These are phyloP conservation scores for Vidua chalybeata DNA, from an alignment of 2,113 vertebrate genomes.

Conservation along the genomic window DNA sequence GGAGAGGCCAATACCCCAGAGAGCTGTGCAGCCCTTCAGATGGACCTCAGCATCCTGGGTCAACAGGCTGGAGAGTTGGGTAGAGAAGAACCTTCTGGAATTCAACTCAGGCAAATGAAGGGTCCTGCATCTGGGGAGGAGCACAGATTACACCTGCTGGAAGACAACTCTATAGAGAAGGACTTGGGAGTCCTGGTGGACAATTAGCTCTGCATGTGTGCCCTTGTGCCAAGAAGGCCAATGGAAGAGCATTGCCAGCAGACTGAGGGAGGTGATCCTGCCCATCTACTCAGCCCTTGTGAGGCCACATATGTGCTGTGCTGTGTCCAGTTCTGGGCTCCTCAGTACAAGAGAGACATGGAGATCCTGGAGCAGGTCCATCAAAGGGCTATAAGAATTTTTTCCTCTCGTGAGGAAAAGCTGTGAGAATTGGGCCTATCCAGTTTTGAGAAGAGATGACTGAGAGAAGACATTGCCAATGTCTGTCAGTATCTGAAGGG, in stretches of 20 bases:
- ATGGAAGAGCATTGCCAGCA: background rate
- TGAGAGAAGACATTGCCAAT: background rate
- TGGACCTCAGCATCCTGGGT: rapidly evolving
- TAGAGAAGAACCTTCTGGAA: background rate
- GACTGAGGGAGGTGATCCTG: background rate
- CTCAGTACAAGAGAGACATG: background rate
- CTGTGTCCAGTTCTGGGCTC: background rate
- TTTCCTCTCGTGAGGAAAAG: background rate
- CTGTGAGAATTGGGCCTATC: background rate
- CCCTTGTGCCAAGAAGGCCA: background rate
- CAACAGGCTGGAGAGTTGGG: background rate
- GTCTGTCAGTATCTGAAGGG: background rate
- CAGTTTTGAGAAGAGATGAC: background rate
- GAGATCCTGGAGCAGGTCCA: background rate
- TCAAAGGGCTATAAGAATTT: background rate
- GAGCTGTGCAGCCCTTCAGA: background rate
- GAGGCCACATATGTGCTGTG: background rate
- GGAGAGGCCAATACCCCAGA: background rate
- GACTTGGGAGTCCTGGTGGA: background rate
- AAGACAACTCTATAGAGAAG: background rate
- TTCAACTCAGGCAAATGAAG: background rate
- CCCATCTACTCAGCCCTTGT: background rate
- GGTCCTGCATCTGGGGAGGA: background rate
- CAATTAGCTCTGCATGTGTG: background rate
- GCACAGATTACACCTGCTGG: background rate